Conservation (phyloP, 2,113 vertebrate genomes). For the Pangasianodon gigas region DNA sequence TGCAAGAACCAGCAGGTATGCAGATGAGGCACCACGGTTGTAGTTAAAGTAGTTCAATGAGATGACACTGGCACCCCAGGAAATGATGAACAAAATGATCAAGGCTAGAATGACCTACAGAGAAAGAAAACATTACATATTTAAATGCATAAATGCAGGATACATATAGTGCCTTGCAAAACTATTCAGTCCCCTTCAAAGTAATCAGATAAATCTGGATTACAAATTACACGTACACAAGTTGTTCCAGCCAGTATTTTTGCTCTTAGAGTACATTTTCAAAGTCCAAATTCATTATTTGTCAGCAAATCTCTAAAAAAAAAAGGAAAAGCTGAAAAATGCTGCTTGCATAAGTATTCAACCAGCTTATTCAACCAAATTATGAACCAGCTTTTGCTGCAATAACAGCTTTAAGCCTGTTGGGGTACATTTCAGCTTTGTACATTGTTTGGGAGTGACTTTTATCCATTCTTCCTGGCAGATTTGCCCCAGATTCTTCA, state of each 20-base stretch:
- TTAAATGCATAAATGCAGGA: slow-evolving; percentile 59
- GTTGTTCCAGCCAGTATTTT: neutral
- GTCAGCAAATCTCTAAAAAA: neutral
- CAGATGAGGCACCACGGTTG: slow-evolving; percentile 58
- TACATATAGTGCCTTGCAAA: neutral
- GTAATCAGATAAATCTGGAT: neutral
- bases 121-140: slow-evolving; percentile 22
- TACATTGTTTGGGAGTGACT: no score
- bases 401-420: no score
- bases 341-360: no score
- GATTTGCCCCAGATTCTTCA: neutral
- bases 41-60: slow-evolving; percentile 80
- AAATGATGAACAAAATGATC: slow-evolving; percentile 74
- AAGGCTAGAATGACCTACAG: slow-evolving; percentile 75
- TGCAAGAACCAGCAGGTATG: slow-evolving; percentile 70
- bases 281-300: no score
- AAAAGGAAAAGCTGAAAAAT: neutral
- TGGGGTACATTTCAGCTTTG: no score
- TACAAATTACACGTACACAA: neutral
- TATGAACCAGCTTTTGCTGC: no score
- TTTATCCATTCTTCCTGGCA: no score
- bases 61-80: slow-evolving; percentile 76
- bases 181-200: no score
- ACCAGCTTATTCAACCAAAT: no score
- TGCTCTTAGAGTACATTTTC: no score